A percentile compares a stretch with the other conserved stretches of the same genome.
Evolutionary conservation across 2,888 invertebrate species (phyloP).

Genomic region (Smittia aterrima): DNA sequence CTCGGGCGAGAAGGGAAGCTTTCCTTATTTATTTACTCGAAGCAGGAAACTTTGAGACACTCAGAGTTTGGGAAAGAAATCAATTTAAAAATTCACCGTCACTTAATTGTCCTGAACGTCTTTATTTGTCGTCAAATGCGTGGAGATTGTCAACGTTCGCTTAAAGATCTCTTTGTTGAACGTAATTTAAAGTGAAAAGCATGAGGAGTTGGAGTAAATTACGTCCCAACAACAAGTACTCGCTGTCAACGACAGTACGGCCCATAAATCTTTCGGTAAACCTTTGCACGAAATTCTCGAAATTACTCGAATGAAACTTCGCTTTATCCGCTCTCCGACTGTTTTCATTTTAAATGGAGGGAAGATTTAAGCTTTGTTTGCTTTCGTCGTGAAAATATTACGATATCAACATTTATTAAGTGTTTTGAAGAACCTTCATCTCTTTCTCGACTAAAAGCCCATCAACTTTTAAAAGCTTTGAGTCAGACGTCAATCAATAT

Average conservation of each 20-base stretch:
- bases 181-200: background rate
- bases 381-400: background rate
- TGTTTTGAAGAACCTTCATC: background rate
- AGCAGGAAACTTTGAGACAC: background rate
- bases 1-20: background rate
- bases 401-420: constrained; percentile 27
- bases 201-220: background rate
- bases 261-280: constrained; percentile 29
- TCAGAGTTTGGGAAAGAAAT: background rate
- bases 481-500: constrained; percentile 27
- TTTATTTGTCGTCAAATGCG: constrained; percentile 32
- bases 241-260: constrained; percentile 32
- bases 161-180: background rate
- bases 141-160: constrained; percentile 18
- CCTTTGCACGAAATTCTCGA: constrained; percentile 18
- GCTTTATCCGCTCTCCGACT: background rate
- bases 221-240: background rate
- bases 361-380: constrained; percentile 3
- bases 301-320: constrained; percentile 21
- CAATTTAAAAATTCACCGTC: background rate
- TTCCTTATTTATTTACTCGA: constrained; percentile 23
- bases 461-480: background rate
- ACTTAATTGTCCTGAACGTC: constrained; percentile 35
- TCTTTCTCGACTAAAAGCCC: background rate
- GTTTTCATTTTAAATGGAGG: background rate